Evolutionary conservation across 2,888 invertebrate species (phyloP).

Genomic region (Siphonodentalium dalli): DNA sequence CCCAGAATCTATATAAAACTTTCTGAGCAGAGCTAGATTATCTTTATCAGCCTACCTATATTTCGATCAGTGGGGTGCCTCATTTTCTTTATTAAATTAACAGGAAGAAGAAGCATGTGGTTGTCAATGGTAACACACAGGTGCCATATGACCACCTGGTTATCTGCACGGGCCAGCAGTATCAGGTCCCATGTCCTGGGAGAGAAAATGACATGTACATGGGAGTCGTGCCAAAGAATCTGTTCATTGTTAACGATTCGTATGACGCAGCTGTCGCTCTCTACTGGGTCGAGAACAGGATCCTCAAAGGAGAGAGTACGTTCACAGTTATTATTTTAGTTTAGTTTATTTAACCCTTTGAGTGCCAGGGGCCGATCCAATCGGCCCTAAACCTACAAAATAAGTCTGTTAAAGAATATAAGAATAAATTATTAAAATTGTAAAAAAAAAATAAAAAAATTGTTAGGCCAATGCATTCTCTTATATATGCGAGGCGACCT

Average conservation of each 20-base stretch:
- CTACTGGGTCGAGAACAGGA: slow-evolving; percentile 52
- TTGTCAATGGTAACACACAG: slow-evolving; percentile 50
- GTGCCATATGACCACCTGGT: slow-evolving; percentile 65
- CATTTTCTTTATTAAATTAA: too few relatives aligned
- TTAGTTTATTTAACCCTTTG: too few relatives aligned
- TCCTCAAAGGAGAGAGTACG: slow-evolving; percentile 47
- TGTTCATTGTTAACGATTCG: slow-evolving; percentile 60
- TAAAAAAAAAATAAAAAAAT: neutral
- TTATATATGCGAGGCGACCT: too few relatives aligned
- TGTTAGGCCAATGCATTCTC: too few relatives aligned
- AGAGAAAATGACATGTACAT: slow-evolving; percentile 46
- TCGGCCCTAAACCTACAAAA: too few relatives aligned
- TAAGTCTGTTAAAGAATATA: too few relatives aligned
- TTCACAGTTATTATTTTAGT: slow-evolving; percentile 1
- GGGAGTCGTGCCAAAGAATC: slow-evolving; percentile 51
- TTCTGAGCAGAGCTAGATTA: too few relatives aligned
- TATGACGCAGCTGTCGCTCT: slow-evolving; percentile 60
- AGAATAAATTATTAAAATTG: too few relatives aligned
- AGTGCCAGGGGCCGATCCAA: too few relatives aligned
- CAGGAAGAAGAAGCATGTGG: slow-evolving; percentile 60
- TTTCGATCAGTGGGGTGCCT: too few relatives aligned
- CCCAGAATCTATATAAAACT: too few relatives aligned
- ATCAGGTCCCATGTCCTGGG: slow-evolving; percentile 56
- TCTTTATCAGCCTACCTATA: too few relatives aligned
- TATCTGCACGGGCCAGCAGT: slow-evolving; percentile 62